phyloP scores from a whole-genome alignment of 2,797 vertebrate species.

The Cheirogaleus major region DNA sequence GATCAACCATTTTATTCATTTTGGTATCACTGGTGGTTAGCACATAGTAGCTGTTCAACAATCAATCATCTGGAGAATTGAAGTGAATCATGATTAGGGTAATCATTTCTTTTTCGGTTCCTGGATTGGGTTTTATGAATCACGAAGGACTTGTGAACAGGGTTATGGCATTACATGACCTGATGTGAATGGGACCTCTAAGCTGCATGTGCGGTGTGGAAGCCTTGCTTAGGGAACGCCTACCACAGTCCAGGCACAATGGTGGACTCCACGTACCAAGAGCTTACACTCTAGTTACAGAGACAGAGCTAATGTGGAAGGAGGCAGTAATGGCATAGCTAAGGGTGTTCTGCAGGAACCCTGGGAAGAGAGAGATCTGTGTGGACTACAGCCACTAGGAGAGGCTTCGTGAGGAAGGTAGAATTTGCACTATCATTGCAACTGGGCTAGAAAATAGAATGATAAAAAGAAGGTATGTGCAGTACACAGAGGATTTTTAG shows the following conservation, averaged over 20 bases:
- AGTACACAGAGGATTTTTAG: not conserved
- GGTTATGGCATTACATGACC: not conserved
- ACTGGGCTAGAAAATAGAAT: not conserved
- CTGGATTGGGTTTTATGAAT: not conserved
- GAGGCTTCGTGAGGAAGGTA: not conserved
- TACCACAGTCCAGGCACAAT: not conserved
- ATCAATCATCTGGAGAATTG: not conserved
- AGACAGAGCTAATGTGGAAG: not conserved
- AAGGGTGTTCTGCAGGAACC: not conserved
- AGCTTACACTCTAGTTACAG: not conserved
- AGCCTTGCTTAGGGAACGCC: not conserved
- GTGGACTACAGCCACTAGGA: not conserved
- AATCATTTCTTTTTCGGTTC: conserved; percentile 4
- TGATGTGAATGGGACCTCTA: not conserved
- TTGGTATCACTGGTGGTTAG: not conserved
- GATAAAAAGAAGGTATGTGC: not conserved
- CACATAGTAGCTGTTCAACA: not conserved
- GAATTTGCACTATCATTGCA: not conserved
- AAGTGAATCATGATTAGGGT: not conserved
- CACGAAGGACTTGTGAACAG: not conserved
- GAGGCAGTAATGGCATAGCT: not conserved
- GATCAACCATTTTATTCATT: not conserved
- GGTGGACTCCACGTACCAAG: not conserved
- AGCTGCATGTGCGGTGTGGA: not conserved
- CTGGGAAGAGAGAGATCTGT: not conserved